Conservation (phyloP, 2,888 invertebrate genomes). For the Anthophora plumipes region DNA sequence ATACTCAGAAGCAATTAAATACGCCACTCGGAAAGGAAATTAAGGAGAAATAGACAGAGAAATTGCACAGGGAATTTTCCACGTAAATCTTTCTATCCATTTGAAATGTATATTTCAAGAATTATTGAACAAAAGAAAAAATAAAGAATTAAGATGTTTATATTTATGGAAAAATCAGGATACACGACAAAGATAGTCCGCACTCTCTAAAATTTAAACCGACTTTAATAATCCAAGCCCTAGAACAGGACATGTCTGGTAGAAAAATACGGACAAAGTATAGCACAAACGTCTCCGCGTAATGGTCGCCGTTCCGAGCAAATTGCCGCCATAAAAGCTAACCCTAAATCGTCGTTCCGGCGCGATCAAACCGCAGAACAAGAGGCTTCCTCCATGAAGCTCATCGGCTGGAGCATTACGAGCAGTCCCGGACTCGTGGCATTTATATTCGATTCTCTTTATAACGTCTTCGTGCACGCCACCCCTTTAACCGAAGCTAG, state of each 20-base stretch:
- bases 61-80: too few relatives aligned
- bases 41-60: too few relatives aligned
- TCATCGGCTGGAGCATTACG: slow-evolving; percentile 20
- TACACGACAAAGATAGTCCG: not conserved
- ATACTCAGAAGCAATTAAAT: too few relatives aligned
- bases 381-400: not conserved
- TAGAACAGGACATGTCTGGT: not conserved
- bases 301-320: slow-evolving; percentile 21
- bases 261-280: slow-evolving; percentile 11
- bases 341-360: slow-evolving; percentile 30
- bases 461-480: slow-evolving; percentile 36
- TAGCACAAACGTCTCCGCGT: slow-evolving; percentile 22
- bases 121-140: too few relatives aligned
- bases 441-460: slow-evolving; percentile 57
- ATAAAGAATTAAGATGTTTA: too few relatives aligned
- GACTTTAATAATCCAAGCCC: not conserved
- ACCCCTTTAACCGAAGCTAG: not conserved
- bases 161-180: too few relatives aligned
- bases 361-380: slow-evolving; percentile 38
- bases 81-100: too few relatives aligned
- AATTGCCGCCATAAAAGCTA: slow-evolving; percentile 31
- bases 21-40: too few relatives aligned
- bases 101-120: too few relatives aligned
- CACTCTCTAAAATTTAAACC: not conserved
- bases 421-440: slow-evolving; percentile 18